phyloP scores from a whole-genome alignment of 37 sponge, comb jelly and placozoan genomes.

The Ianthella basta region DNA sequence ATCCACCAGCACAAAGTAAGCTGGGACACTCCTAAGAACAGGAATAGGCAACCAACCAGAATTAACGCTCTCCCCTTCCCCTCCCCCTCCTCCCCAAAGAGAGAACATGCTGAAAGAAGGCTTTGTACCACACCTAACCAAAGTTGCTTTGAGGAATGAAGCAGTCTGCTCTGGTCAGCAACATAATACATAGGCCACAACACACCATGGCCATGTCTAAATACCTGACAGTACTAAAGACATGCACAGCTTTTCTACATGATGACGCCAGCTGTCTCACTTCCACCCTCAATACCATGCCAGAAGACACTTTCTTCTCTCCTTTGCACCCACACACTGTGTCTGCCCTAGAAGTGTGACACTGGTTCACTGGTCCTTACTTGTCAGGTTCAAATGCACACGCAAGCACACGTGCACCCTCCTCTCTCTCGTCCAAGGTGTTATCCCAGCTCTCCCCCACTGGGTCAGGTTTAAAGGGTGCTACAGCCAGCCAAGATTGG shows the following conservation, averaged over 20 bases:
- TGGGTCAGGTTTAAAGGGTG: conserved; percentile 51
- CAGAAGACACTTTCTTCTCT: not conserved
- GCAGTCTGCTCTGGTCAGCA: too few species aligned
- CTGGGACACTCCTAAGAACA: conserved; percentile 55
- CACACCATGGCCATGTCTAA: too few species aligned
- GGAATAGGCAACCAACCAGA: not conserved
- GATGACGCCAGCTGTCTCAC: not conserved
- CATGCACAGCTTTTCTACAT: too few species aligned
- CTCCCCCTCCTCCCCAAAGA: too few species aligned
- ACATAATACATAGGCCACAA: too few species aligned
- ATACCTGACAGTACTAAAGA: not conserved
- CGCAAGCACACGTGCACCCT: conserved; percentile 62
- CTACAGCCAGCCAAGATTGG: conserved; percentile 68
- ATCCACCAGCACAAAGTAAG: conserved; percentile 65
- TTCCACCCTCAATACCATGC: not conserved
- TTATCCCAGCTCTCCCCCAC: conserved; percentile 17
- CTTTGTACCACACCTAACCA: too few species aligned
- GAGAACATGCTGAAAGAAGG: too few species aligned
- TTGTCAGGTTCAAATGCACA: conserved; percentile 70
- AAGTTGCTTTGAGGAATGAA: too few species aligned
- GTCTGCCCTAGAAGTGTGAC: not conserved
- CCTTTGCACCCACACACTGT: not conserved
- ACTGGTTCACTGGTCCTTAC: conserved; percentile 25
- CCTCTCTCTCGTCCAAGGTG: conserved; percentile 6
- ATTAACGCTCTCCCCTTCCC: too few species aligned